Conservation (phyloP, 2,888 invertebrate species). For the Drosophila prolongata region DNA sequence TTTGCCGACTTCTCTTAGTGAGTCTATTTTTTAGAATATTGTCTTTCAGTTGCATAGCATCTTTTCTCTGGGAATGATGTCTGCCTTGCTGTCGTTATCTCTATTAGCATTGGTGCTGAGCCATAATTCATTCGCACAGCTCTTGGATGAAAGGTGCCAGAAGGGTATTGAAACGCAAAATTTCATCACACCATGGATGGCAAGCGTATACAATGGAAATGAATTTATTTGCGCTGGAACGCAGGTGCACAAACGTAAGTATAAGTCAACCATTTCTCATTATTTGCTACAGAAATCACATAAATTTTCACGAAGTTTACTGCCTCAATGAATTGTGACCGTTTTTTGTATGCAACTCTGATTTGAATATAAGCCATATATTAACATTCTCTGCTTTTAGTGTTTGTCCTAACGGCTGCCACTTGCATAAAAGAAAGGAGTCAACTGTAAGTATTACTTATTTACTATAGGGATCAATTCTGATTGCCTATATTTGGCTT, state of each 20-base stretch:
- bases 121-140: not conserved
- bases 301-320: too few species aligned
- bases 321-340: too few species aligned
- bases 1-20: too few species aligned
- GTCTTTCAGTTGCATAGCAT: not conserved
- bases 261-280: not conserved
- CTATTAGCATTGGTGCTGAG: not conserved
- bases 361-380: too few species aligned
- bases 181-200: conserved; percentile 3
- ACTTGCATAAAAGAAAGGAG: not conserved
- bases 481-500: not conserved
- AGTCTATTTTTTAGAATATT: not conserved
- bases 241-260: conserved; percentile 2
- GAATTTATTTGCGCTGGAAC: conserved; percentile 10
- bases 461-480: rapidly evolving
- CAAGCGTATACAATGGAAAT: not conserved
- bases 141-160: not conserved
- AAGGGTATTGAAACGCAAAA: not conserved
- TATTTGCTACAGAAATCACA: too few species aligned
- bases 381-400: not conserved
- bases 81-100: not conserved
- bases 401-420: conserved; percentile 12
- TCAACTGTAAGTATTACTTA: conserved; percentile 1
- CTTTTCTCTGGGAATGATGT: not conserved
- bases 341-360: too few species aligned